Evolutionary conservation across 2,888 invertebrate species (phyloP).

Genomic region (Drosophila mimica): DNA sequence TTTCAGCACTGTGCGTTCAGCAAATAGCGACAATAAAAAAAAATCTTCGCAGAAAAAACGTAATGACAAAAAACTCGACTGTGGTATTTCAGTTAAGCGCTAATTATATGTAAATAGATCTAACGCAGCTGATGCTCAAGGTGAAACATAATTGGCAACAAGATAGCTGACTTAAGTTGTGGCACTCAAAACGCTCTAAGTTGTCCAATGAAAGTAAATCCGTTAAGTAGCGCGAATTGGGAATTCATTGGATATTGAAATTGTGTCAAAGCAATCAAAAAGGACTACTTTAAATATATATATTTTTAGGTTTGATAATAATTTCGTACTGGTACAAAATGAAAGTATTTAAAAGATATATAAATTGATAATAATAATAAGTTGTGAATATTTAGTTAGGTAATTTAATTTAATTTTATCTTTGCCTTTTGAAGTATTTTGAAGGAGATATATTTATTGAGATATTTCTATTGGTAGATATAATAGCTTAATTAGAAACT

Average conservation of each 20-base stretch:
- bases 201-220: neutral
- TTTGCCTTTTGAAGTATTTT: neutral
- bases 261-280: neutral
- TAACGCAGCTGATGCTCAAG: conserved; percentile 52
- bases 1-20: conserved; percentile 36
- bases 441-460: too few relatives aligned
- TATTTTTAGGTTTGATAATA: neutral
- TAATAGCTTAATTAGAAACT: too few relatives aligned
- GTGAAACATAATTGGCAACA: conserved; percentile 64
- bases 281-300: neutral
- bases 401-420: neutral
- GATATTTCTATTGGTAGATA: neutral
- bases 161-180: conserved; percentile 23
- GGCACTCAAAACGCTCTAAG: neutral
- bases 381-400: neutral
- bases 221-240: too few relatives aligned
- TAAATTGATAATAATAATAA: neutral
- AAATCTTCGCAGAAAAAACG: neutral
- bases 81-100: conserved; percentile 57
- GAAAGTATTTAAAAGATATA: too few relatives aligned
- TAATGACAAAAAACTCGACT: conserved; percentile 20
- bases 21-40: conserved; percentile 47
- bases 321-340: neutral
- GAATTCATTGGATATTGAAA: neutral
- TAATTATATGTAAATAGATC: conserved; percentile 79